Evolutionary conservation across 2,797 vertebrate species (phyloP).

Genomic region (Betta splendens): DNA sequence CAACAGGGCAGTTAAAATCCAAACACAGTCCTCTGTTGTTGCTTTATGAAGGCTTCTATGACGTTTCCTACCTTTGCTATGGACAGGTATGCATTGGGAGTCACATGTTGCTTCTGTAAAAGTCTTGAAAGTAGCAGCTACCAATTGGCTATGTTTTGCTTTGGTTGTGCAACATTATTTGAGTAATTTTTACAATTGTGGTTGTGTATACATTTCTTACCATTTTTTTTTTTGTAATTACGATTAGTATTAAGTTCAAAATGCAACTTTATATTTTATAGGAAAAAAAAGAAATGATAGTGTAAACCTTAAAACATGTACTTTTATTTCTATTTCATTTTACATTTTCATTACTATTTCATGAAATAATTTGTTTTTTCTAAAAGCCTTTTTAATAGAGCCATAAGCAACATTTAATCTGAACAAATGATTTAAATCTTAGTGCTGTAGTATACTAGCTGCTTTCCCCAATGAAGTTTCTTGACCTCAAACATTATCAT

Average conservation of each 20-base stretch:
- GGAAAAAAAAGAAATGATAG: neutral
- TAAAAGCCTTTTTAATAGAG: neutral
- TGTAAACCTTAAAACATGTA: neutral
- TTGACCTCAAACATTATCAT: neutral
- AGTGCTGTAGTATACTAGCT: neutral
- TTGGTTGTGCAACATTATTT: neutral
- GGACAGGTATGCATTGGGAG: no score
- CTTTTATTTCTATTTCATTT: no score
- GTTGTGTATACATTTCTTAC: neutral
- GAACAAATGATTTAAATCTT: neutral
- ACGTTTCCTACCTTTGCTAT: neutral
- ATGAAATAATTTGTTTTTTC: no score
- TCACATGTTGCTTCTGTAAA: neutral
- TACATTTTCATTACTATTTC: no score
- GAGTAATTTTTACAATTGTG: no score
- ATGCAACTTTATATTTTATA: neutral
- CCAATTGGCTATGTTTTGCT: neutral
- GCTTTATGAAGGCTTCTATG: neutral
- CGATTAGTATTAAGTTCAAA: neutral
- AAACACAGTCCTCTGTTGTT: neutral
- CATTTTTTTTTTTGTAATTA: neutral
- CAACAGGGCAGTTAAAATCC: neutral
- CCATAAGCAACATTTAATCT: neutral
- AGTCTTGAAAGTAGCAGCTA: neutral
- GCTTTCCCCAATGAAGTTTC: neutral